Conservation (phyloP, 2,797 vertebrate species). For the Percopsis omiscomaycus region DNA sequence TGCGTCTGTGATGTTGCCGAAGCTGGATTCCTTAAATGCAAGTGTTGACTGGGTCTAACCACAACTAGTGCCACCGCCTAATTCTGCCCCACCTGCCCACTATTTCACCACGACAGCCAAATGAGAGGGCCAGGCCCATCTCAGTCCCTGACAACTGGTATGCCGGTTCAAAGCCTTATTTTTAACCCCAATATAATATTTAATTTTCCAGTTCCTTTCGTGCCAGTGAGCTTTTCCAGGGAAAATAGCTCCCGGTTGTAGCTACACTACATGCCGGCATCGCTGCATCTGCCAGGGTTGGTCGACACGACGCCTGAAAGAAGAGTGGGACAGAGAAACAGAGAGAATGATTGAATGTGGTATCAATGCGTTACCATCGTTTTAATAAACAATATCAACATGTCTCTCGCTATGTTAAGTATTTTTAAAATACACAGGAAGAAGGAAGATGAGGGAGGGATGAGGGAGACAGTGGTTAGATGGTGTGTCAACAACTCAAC, state of each 20-base stretch:
- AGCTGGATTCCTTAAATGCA: constrained; percentile 30
- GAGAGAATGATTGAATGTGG: constrained; percentile 12
- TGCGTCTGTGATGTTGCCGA: constrained; percentile 1
- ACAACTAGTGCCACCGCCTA: constrained; percentile 19
- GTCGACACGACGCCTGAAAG: constrained; percentile 6
- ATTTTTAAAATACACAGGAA: constrained; percentile 19
- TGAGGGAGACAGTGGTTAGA: not conserved
- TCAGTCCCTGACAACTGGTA: constrained; percentile 24
- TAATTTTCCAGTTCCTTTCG: constrained; percentile 30
- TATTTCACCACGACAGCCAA: not conserved
- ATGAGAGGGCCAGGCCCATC: constrained; percentile 9
- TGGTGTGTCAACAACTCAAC: constrained; percentile 13
- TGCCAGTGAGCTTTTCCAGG: constrained; percentile 37
- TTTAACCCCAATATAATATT: constrained; percentile 33
- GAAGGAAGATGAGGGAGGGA: not conserved
- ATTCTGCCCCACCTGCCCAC: constrained; percentile 19
- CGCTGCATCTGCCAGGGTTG: constrained; percentile 30
- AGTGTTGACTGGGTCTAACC: constrained; percentile 37
- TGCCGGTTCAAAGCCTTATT: constrained; percentile 27
- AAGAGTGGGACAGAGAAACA: constrained; percentile 10
- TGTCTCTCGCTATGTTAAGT: constrained; percentile 11
- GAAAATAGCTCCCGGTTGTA: constrained; percentile 51
- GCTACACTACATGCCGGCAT: constrained; percentile 18
- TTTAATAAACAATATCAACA: constrained; percentile 26
- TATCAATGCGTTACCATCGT: constrained; percentile 8